A percentile compares a stretch with the other conserved stretches of the same genome.
phyloP scores from a whole-genome alignment of 2,113 vertebrate species.

The Albula goreensis region DNA sequence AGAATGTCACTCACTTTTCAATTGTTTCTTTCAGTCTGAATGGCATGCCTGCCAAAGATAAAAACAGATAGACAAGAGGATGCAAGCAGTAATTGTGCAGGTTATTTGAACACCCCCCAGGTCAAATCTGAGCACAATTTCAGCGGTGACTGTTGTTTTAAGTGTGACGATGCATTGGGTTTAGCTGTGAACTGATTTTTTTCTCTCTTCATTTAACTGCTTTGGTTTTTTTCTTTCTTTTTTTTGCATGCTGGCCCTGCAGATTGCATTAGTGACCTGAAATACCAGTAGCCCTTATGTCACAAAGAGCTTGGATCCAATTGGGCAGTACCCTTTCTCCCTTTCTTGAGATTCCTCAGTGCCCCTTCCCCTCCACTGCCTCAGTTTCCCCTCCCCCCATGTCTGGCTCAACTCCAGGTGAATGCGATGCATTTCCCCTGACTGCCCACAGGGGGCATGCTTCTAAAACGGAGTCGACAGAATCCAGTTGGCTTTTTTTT shows the following conservation, averaged over 20 bases:
- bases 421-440: background rate
- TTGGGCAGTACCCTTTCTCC: background rate
- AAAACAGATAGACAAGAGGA: background rate
- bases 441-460: background rate
- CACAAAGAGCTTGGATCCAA: background rate
- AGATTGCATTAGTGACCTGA: slow-evolving; percentile 6
- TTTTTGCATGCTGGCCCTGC: background rate
- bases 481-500: background rate
- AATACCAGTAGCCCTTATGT: background rate
- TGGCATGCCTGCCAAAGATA: background rate
- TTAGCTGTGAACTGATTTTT: background rate
- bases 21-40: background rate
- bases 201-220: too few species aligned
- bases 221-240: background rate
- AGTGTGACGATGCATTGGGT: background rate
- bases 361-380: background rate
- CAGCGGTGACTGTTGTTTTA: background rate
- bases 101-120: background rate
- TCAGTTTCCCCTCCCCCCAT: background rate
- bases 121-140: background rate
- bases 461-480: background rate
- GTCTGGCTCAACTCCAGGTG: too few species aligned
- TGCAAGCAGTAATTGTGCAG: background rate
- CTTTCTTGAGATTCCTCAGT: background rate
- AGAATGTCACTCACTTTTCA: background rate